Evolutionary conservation across 2,888 invertebrate species (phyloP).

Genomic region (Villa cingulata): DNA sequence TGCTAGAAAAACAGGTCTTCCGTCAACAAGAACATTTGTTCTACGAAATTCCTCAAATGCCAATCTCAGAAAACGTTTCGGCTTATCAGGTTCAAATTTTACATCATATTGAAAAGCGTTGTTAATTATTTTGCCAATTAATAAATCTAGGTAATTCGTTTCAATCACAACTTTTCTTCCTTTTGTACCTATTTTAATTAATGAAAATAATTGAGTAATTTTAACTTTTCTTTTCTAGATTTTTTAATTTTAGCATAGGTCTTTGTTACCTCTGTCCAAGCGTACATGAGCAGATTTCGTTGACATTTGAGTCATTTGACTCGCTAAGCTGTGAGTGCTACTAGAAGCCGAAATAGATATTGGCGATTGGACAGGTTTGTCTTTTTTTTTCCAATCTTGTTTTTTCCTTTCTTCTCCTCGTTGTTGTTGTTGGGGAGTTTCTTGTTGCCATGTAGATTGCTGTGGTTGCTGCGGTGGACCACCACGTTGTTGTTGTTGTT

Average conservation of each 20-base stretch:
- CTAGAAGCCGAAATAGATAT: neutral
- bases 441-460: constrained; percentile 2
- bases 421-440: neutral
- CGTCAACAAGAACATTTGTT: constrained; percentile 22
- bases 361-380: no score
- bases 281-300: constrained; percentile 1
- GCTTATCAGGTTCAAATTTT: constrained; percentile 50
- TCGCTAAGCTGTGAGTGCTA: neutral
- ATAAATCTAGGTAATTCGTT: constrained; percentile 52
- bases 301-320: neutral
- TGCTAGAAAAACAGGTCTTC: constrained; percentile 38
- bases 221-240: neutral
- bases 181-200: constrained; percentile 20
- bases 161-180: constrained; percentile 38
- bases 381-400: neutral
- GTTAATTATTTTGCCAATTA: constrained; percentile 36
- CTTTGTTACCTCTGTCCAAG: neutral
- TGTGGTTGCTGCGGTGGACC: neutral
- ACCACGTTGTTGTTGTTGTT: neutral
- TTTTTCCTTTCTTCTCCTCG: no score
- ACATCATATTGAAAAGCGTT: constrained; percentile 71
- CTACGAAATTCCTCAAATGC: constrained; percentile 36
- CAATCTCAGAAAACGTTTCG: constrained; percentile 45
- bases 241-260: neutral
- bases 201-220: neutral